Evolutionary conservation across 1,140 invertebrate species (phyloP), one percentile per base, ranked within the genome.

Genomic region (Sarcophaga bullata): DNA sequence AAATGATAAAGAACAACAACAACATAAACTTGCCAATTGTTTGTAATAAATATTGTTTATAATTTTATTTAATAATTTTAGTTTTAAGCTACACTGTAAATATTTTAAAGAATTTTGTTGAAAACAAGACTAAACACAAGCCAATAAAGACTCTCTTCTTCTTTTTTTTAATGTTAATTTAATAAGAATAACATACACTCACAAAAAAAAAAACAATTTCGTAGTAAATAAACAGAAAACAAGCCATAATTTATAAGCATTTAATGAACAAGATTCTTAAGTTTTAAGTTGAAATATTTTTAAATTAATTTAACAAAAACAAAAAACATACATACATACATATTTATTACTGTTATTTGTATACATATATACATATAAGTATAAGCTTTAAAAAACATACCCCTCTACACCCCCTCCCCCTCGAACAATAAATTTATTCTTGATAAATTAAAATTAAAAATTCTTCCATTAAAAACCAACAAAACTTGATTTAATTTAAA

Each of bases 121-220:
- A 72, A 72, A 81, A 76, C 52, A 81, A 83, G 82, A 83, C 80
- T 83, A 89, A 88, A 89, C 6, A 68, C n/a, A 89, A 89, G 88
- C 88, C 88, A 89, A 89, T 85, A 89, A 88, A 89, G 88, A 89
- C 88, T 89, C 88, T 37, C 25, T 37, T 37, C 25, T 37, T 37
- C 25, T 37, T 37, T 4, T 37, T 86, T 88, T 68, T 72, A 73
- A 52, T 75, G 62, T 49, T 19, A 73, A 73, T 46, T 49, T 19
- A 73, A 73, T 46, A 72, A 52, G n/a, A 25, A 52, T 48, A 25
- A 73, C 15, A 25, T 8, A 49, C 49, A 73, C 19, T 19, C 46
- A 82, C 46, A 82, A 68, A 82, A 73, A 68, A n/a, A n/a, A n/a
- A n/a, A n/a, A n/a, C n/a, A n/a, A 17, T 10, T 46, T 19, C 78